Evolutionary conservation across 2,797 vertebrate genomes (phyloP).

Genomic region (Buphagus erythrorhynchus): DNA sequence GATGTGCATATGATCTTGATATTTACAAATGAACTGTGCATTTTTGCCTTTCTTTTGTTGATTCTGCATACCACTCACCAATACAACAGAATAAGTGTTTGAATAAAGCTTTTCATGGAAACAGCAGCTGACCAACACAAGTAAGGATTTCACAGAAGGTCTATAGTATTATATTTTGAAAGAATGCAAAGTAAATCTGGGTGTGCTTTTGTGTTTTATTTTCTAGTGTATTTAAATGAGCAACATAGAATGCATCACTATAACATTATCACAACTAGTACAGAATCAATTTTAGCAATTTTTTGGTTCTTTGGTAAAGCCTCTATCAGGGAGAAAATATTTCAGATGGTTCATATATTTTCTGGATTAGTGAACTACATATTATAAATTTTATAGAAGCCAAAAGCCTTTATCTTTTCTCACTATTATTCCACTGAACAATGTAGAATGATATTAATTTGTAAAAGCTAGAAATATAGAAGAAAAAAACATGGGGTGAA

Average conservation of each 20-base stretch:
- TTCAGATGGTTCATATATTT: not conserved
- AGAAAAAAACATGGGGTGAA: not conserved
- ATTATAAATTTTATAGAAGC: not conserved
- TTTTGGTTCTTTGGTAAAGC: not conserved
- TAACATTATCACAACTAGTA: not conserved
- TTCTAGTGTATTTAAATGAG: not conserved
- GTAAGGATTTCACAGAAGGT: not conserved
- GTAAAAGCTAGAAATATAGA: not conserved
- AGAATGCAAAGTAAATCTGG: not conserved
- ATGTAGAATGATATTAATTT: not conserved
- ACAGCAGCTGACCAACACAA: not conserved
- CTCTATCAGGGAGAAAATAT: not conserved
- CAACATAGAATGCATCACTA: not conserved
- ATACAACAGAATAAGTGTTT: not conserved
- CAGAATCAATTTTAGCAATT: not conserved
- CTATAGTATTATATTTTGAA: not conserved
- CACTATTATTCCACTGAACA: not conserved
- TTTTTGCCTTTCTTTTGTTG: not conserved
- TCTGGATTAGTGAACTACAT: not conserved
- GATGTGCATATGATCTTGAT: not conserved
- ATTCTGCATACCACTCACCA: not conserved
- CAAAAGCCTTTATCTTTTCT: not conserved
- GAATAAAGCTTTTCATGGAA: not conserved
- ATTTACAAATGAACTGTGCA: not conserved
- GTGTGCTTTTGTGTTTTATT: not conserved